phyloP scores from a whole-genome alignment of 2,888 invertebrate genomes.

The Brachyopa scutellaris region DNA sequence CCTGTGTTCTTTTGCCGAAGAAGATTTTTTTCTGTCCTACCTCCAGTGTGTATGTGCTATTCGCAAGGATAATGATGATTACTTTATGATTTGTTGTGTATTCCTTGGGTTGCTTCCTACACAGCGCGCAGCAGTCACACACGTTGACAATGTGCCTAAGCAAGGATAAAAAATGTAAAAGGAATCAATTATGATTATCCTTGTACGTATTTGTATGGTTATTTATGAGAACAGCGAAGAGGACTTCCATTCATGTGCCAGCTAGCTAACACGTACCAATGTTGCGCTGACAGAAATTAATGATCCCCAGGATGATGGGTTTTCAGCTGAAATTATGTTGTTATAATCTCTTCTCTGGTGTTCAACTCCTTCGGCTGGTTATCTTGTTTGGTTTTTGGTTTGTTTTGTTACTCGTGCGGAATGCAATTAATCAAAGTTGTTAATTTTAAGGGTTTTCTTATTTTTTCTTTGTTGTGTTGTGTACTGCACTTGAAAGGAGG shows the following conservation, averaged over 20 bases:
- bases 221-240: constrained; percentile 43
- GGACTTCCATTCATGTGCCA: constrained; percentile 53
- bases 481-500: not conserved
- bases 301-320: constrained; percentile 23
- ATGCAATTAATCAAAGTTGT: constrained; percentile 56
- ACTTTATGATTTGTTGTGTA: constrained; percentile 69
- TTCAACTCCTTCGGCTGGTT: constrained; percentile 35
- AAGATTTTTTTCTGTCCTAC: constrained; percentile 18
- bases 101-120: constrained; percentile 50
- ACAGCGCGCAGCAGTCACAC: constrained; percentile 46
- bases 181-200: constrained; percentile 74
- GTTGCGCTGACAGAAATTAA: constrained; percentile 57
- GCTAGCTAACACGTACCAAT: constrained; percentile 68
- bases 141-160: constrained; percentile 71
- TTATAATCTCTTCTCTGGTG: constrained; percentile 35
- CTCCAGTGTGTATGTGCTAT: constrained; percentile 47
- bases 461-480: not conserved
- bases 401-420: constrained; percentile 10
- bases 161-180: constrained; percentile 70
- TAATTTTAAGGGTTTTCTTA: constrained; percentile 15
- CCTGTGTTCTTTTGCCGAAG: constrained; percentile 58
- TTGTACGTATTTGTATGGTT: constrained; percentile 49
- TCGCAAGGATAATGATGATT: constrained; percentile 69
- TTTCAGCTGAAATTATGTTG: constrained; percentile 37
- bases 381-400: constrained; percentile 18